A percentile compares a stretch with the other conserved stretches of the same genome.
phyloP scores from a whole-genome alignment of 1,140 invertebrate species.

The Hyles vespertilio region DNA sequence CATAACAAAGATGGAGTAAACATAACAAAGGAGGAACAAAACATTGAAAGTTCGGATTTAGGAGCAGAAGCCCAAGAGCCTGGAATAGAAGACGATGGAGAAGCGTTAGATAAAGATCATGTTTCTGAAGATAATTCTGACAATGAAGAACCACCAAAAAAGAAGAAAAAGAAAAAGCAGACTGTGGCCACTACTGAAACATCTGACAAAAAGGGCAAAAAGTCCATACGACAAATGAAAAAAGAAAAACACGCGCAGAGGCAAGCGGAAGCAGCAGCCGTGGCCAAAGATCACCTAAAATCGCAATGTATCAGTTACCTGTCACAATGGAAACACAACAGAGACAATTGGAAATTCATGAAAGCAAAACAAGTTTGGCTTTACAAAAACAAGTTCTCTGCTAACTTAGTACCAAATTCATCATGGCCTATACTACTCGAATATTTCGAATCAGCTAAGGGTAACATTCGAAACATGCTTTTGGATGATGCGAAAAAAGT shows the following conservation, averaged over 20 bases:
- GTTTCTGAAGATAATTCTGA: conserved; percentile 38
- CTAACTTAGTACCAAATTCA: conserved; percentile 75
- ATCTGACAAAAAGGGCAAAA: conserved; percentile 56
- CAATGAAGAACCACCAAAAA: conserved; percentile 37
- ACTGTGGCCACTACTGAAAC: conserved; percentile 21
- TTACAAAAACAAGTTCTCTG: conserved; percentile 80
- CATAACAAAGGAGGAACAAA: conserved; percentile 5
- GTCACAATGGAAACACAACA: conserved; percentile 82
- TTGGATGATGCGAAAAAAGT: conserved; percentile 79
- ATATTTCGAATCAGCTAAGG: conserved; percentile 82
- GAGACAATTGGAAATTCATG: conserved; percentile 85
- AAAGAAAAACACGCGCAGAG: conserved; percentile 62
- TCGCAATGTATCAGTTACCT: conserved; percentile 76
- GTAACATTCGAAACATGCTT: conserved; percentile 78
- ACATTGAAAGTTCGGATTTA: conserved; percentile 12
- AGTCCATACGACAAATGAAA: conserved; percentile 70
- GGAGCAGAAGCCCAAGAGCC: conserved; percentile 2
- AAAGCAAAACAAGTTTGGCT: conserved; percentile 86
- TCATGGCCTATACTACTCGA: conserved; percentile 81
- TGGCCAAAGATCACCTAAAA: conserved; percentile 67
- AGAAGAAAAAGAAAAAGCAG: conserved; percentile 61
- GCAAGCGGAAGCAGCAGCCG: conserved; percentile 52
- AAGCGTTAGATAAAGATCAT: conserved; percentile 13
- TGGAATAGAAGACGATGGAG: conserved; percentile 9
- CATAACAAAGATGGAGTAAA: conserved; percentile 18